Evolutionary conservation across 2,113 vertebrate genomes (phyloP).

Genomic region (Campylomormyrus numenius): DNA sequence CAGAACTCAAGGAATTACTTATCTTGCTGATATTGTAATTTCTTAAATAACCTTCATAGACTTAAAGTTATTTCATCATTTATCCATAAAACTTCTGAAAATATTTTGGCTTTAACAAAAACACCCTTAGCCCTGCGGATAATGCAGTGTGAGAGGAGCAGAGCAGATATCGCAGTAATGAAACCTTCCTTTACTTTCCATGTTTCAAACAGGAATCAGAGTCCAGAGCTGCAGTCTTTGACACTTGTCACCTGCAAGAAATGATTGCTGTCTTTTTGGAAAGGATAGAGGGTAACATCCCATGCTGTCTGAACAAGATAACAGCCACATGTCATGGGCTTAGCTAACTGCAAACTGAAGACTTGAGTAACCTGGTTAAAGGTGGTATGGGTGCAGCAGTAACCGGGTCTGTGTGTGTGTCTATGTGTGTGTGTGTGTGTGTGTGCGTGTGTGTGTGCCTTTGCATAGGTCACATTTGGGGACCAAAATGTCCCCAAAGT

Average conservation of each 20-base stretch:
- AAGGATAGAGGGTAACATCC: constrained; percentile 36
- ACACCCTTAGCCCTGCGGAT: not conserved
- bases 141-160: not conserved
- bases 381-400: not conserved
- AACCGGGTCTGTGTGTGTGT: not conserved
- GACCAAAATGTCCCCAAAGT: too few relatives aligned
- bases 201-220: not conserved
- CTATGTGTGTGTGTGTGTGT: not conserved
- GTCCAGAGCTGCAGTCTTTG: constrained; percentile 19
- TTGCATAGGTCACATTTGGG: too few relatives aligned
- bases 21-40: not conserved
- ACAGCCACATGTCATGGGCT: constrained; percentile 36
- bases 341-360: constrained; percentile 32
- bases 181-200: not conserved
- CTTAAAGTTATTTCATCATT: not conserved
- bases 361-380: constrained; percentile 31
- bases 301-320: constrained; percentile 40
- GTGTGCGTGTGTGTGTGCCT: not conserved
- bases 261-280: constrained; percentile 39
- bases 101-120: not conserved
- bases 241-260: constrained; percentile 36
- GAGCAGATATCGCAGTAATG: not conserved
- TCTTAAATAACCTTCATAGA: not conserved
- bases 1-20: not conserved
- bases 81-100: not conserved